phyloP scores from a whole-genome alignment of 1,140 invertebrate species.

The Chrysopa pallens region DNA sequence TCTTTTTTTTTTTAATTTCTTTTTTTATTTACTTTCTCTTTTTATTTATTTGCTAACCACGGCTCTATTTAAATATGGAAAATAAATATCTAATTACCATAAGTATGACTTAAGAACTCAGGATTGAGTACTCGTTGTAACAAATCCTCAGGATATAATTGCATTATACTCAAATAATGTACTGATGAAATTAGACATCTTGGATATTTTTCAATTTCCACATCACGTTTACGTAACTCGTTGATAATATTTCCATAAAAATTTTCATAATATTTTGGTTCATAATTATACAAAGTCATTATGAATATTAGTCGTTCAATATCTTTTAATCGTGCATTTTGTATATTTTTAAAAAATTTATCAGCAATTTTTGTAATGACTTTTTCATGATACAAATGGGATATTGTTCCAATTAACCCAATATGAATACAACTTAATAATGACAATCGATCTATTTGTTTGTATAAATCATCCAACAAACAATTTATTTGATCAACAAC shows the following conservation, averaged over 20 bases:
- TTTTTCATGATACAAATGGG: slow-evolving; percentile 21
- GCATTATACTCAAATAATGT: slow-evolving; percentile 24
- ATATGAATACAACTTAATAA: slow-evolving; percentile 29
- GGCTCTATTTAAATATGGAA: too few relatives aligned
- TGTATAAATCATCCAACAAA: slow-evolving; percentile 16
- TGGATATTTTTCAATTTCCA: slow-evolving; percentile 27
- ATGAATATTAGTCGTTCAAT: slow-evolving; percentile 34
- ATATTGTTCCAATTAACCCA: slow-evolving; percentile 25
- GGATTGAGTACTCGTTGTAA: slow-evolving; percentile 23
- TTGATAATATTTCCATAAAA: slow-evolving; percentile 25
- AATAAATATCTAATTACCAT: slow-evolving; percentile 21
- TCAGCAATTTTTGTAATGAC: slow-evolving; percentile 8
- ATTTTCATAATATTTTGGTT: slow-evolving; percentile 17
- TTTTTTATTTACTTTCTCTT: slow-evolving; percentile 13
- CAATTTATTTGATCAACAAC: slow-evolving; percentile 13
- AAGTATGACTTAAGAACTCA: slow-evolving; percentile 22
- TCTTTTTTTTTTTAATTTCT: slow-evolving; percentile 1
- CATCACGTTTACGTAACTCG: slow-evolving; percentile 24
- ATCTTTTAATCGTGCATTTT: slow-evolving; percentile 34
- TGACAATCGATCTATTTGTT: slow-evolving; percentile 24
- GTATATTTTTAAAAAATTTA: slow-evolving; percentile 12
- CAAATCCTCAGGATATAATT: slow-evolving; percentile 29
- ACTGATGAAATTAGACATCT: slow-evolving; percentile 23
- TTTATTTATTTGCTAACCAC: too few relatives aligned
- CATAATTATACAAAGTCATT: slow-evolving; percentile 27